phyloP scores from a whole-genome alignment of 2,888 invertebrate genomes.

The Tholera decimalis region DNA sequence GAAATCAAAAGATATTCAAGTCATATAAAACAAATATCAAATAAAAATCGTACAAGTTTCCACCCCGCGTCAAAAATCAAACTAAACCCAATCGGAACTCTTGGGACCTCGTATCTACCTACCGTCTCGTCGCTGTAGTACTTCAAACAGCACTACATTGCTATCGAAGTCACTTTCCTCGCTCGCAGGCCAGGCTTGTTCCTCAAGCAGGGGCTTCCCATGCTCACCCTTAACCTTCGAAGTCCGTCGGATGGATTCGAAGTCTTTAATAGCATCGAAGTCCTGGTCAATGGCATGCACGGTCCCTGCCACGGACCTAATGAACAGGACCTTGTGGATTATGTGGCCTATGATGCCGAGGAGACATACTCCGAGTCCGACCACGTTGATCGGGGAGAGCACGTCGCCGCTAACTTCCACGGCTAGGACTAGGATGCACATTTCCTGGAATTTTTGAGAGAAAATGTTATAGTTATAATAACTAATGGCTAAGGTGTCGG shows the following conservation, averaged over 20 bases:
- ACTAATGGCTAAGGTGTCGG: not conserved
- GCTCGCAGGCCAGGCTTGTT: slow-evolving; percentile 76
- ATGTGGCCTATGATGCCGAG: slow-evolving; percentile 97
- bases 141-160: slow-evolving; percentile 90
- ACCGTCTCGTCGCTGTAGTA: slow-evolving; percentile 89
- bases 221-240: slow-evolving; percentile 72
- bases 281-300: slow-evolving; percentile 76
- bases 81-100: slow-evolving; percentile 55
- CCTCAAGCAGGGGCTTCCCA: slow-evolving; percentile 80
- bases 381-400: slow-evolving; percentile 95
- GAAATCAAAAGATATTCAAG: too few species aligned
- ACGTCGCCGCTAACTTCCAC: slow-evolving; percentile 97
- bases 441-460: slow-evolving; percentile 93
- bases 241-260: slow-evolving; percentile 60
- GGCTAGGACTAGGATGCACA: slow-evolving; percentile 97
- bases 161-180: slow-evolving; percentile 89
- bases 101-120: slow-evolving; percentile 58
- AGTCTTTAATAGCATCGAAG: slow-evolving; percentile 64
- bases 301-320: slow-evolving; percentile 78
- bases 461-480: not conserved
- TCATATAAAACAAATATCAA: too few species aligned
- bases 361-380: slow-evolving; percentile 97
- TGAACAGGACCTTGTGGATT: slow-evolving; percentile 92
- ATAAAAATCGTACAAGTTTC: slow-evolving; percentile 15
- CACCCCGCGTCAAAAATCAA: slow-evolving; percentile 1